Base-by-base conservation (phyloP, 2,113 vertebrate genomes). In the Nanger granti region DNA sequence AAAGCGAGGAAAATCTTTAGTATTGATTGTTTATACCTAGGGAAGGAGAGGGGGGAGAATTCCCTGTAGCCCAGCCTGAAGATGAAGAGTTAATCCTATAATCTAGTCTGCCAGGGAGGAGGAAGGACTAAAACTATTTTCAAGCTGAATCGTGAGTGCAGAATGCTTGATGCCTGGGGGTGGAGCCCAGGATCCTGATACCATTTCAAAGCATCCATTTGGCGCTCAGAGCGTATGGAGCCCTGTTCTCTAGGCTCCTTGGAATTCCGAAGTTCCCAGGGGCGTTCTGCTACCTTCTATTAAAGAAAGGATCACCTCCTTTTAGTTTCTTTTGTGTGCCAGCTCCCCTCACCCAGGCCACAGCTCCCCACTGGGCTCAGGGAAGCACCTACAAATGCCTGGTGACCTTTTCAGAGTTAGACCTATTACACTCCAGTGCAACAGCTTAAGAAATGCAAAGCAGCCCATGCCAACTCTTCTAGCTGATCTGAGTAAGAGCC, bases 1-100 rank as follows among this genome's bases (percentile, higher is more conserved):
- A 91, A 91, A 96, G 92, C 0, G 5, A 85, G 79, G 55, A 76
- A 83, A 83, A 86, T 93, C 94, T 41, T 87, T 96, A 73, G 22
- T 31, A 96, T 94, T 13, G 91, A 97, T 82, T 28, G 26, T 37
- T 87, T 24, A 76, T 20, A 49, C 7, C 60, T 54, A 59, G 66
- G 24, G 91, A 76, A 66, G 64, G 31, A 34, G 54, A 54, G 22
- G 60, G 29, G 87, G 80, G 55, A 89, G 83, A 59, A 44, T 64
- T 93, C 95, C 69, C 87, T 59, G 49, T 5, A 29, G 90, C 64
- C 87, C 41, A 11, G 22, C 95, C 31, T 34, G 97, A 64, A 97
- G 79, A 88, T 8, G 88, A 97, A 97, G 95, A 96, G 97, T 97
- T 98, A 98, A 96, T 76, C 92, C 97, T 88, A 64, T 93, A 92